These are phyloP conservation scores for Eupithecia subumbrata DNA, from an alignment of 2,888 invertebrate species.

Conservation along the genomic window DNA sequence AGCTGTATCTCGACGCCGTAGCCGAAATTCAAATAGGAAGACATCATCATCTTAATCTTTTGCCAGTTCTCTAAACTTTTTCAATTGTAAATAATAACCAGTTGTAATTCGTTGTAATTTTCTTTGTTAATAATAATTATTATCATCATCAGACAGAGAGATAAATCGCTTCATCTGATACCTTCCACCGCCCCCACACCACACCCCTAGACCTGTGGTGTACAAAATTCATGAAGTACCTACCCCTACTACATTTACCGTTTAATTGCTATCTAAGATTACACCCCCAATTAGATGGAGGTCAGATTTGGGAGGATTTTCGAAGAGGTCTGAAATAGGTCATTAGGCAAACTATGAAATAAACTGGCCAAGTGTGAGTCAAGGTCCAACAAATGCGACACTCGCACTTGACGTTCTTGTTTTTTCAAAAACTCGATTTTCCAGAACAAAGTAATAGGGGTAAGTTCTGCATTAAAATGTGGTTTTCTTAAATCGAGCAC, in stretches of 20 bases:
- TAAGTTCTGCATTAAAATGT: too few species aligned
- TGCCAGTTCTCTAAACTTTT: too few species aligned
- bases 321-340: neutral
- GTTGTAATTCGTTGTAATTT: neutral
- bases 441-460: too few species aligned
- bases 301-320: conserved; percentile 1
- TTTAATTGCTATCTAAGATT: conserved; percentile 11
- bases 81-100: too few species aligned
- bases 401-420: too few species aligned
- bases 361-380: neutral
- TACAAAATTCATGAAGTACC: conserved; percentile 1
- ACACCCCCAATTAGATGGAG: neutral
- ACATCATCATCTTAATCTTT: too few species aligned
- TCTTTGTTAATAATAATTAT: neutral
- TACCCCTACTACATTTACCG: conserved; percentile 8
- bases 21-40: too few species aligned
- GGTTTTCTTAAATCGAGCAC: too few species aligned
- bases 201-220: neutral
- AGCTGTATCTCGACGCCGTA: too few species aligned
- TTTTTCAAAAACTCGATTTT: too few species aligned
- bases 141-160: neutral
- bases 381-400: neutral
- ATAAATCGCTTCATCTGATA: neutral
- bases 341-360: neutral
- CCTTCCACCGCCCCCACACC: neutral